Base-by-base conservation (phyloP, 2,113 vertebrate genomes). In the Alouatta palliata region DNA sequence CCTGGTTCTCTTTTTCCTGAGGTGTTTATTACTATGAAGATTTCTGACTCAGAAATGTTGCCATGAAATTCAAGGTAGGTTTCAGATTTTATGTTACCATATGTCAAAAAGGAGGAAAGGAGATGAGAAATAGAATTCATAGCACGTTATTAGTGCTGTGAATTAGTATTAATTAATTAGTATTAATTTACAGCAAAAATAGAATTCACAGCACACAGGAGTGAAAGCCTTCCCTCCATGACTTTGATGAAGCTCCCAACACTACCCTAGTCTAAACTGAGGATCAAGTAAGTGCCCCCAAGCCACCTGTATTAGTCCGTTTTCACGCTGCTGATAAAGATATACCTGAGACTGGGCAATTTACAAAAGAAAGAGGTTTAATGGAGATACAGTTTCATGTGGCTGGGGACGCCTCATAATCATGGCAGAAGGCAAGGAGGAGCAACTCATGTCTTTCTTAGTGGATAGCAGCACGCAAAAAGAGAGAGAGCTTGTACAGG, bases 1-100 rank as follows among this genome's bases (percentile, higher is more conserved):
- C 16, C 68, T 17, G 23, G 2, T 45, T 47, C 8, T 45, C 12
- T 32, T 77, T 20, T 20, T 4, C 49, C 10, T 1, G 2, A 16
- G 8, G 20, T 66, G 1, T 12, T 0, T 32, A 1, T 23, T 45
- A 9, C 37, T 52, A 1, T 37, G 40, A 30, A 66, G n/a, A 52
- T 8, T 37, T 75, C 27, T 35, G 43, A 71, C 30, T 79, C 76
- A 68, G 30, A 80, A 35, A 20, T 0, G 0, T 61, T 64, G 32
- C 80, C 49, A 12, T 37, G 8, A 64, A 58, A 25, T 82, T 30
- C 10, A 66, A 45, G 30, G 3, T 40, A 37, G 13, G 0, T 56
- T 81, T 79, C 47, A 79, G 54, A 83, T 40, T 76, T 79, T 77
- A 35, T 23, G 47, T 68, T 56, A 45, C 47, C 0, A 2, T 8